phyloP scores from a whole-genome alignment of 2,888 invertebrate genomes.

The Lamellibrachia satsuma region DNA sequence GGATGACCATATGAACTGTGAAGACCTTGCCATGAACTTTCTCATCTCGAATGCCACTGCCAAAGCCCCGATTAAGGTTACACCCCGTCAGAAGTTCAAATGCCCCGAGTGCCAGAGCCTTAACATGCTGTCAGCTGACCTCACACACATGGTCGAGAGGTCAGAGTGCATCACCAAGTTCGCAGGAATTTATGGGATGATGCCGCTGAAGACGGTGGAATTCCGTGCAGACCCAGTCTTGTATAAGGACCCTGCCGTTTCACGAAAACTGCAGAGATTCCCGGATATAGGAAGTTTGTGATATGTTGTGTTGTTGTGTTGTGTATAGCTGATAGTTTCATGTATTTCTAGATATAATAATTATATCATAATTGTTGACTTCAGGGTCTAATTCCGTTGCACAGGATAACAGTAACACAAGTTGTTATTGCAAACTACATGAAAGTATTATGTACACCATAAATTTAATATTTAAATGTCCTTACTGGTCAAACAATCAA shows the following conservation, averaged over 20 bases:
- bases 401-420: neutral
- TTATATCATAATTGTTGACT: neutral
- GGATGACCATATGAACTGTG: conserved; percentile 95
- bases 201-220: conserved; percentile 89
- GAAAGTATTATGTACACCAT: no score
- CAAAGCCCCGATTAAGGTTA: conserved; percentile 89
- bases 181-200: conserved; percentile 81
- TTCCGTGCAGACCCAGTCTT: conserved; percentile 95
- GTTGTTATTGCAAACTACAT: no score
- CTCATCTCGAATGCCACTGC: conserved; percentile 91
- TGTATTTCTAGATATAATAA: neutral
- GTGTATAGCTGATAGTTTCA: no score
- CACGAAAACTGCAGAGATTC: conserved; percentile 85
- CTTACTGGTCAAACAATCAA: neutral
- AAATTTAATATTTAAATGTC: neutral
- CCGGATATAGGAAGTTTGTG: conserved; percentile 88
- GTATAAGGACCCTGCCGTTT: conserved; percentile 76
- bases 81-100: conserved; percentile 95
- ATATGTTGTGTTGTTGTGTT: conserved; percentile 28
- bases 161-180: conserved; percentile 88
- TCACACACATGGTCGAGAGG: conserved; percentile 85
- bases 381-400: neutral
- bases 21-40: conserved; percentile 98
- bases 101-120: conserved; percentile 94
- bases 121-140: conserved; percentile 92